These are phyloP conservation scores for Harmothoe impar DNA, from an alignment of 2,888 invertebrate genomes.

Conservation along the genomic window DNA sequence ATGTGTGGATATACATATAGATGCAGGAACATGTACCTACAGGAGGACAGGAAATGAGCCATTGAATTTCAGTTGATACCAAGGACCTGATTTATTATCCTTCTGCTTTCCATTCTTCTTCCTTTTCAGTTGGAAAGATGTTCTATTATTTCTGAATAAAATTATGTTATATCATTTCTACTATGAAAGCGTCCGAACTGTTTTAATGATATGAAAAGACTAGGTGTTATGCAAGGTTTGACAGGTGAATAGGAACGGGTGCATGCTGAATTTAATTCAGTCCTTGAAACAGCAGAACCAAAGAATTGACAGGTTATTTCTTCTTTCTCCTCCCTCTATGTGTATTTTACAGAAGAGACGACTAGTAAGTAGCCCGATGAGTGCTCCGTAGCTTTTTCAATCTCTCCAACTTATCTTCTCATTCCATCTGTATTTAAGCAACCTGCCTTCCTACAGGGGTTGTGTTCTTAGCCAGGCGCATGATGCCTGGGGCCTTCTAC, in stretches of 20 bases:
- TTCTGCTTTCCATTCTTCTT: background rate
- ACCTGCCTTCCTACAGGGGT: background rate
- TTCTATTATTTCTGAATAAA: background rate
- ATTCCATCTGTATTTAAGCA: background rate
- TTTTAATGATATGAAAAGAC: background rate
- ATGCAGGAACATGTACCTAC: too few species aligned
- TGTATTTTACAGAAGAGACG: conserved; percentile 58
- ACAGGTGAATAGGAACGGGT: conserved; percentile 9
- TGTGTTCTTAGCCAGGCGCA: background rate
- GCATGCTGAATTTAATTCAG: background rate
- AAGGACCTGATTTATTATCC: too few species aligned
- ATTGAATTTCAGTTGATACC: too few species aligned
- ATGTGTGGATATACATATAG: too few species aligned
- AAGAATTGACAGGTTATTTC: conserved; percentile 32
- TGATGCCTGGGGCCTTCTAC: background rate
- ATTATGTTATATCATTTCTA: background rate
- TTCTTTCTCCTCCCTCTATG: conserved; percentile 53
- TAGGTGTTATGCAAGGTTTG: background rate
- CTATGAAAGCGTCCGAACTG: background rate
- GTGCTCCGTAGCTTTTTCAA: background rate
- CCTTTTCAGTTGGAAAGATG: background rate
- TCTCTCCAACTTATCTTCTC: conserved; percentile 27
- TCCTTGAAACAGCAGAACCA: background rate
- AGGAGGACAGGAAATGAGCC: too few species aligned
- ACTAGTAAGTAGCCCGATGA: conserved; percentile 55